Evolutionary conservation across 2,797 vertebrate genomes (phyloP).

Genomic region (Pogoniulus pusillus): DNA sequence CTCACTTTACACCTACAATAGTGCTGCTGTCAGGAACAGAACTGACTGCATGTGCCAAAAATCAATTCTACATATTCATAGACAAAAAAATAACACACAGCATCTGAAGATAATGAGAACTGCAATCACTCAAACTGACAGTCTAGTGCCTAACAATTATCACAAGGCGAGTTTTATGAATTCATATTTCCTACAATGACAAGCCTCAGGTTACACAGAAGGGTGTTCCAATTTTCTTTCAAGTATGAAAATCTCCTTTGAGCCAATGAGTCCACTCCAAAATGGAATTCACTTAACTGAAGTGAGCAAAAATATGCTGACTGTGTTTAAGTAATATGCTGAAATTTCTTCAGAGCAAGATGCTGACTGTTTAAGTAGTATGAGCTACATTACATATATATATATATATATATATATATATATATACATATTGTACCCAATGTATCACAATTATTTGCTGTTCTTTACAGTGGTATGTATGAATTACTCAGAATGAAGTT

Average conservation of each 20-base stretch:
- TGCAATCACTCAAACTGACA: conserved; percentile 72
- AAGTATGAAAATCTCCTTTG: conserved; percentile 24
- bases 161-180: conserved; percentile 57
- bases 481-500: not conserved
- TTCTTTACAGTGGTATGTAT: too few relatives aligned
- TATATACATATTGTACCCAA: not conserved
- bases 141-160: conserved; percentile 63
- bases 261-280: conserved; percentile 22
- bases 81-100: conserved; percentile 62
- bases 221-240: conserved; percentile 31
- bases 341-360: conserved; percentile 7
- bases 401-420: not conserved
- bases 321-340: not conserved
- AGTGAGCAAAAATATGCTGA: conserved; percentile 27
- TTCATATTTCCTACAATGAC: conserved; percentile 54
- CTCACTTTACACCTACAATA: conserved; percentile 60
- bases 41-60: conserved; percentile 58
- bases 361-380: not conserved
- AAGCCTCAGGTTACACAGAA: conserved; percentile 58
- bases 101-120: conserved; percentile 69
- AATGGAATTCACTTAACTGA: conserved; percentile 10
- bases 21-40: conserved; percentile 62
- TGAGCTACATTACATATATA: not conserved
- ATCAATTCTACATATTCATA: conserved; percentile 69
- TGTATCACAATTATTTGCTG: not conserved